Percentiles rank a stretch among this genome's conserved stretches.
These are phyloP conservation scores for Aleadryas rufinucha DNA, from an alignment of 2,113 vertebrate genomes.

Conservation along the genomic window DNA sequence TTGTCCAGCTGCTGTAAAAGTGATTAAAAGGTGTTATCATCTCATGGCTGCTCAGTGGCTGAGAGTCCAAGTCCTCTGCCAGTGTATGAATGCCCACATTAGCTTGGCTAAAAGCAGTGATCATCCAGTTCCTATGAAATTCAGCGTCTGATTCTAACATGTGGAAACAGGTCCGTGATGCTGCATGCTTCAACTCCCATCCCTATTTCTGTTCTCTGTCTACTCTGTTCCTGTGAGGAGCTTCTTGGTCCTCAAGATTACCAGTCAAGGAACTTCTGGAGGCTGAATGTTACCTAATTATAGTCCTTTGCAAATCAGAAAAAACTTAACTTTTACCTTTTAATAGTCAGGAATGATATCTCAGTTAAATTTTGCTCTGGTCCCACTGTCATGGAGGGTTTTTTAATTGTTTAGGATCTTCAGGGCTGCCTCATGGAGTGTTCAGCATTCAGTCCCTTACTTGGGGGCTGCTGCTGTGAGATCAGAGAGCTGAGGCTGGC, in stretches of 20 bases:
- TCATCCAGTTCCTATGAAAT: not conserved
- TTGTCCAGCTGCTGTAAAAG: conserved; percentile 1
- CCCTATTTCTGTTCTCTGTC: not conserved
- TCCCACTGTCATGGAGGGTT: not conserved
- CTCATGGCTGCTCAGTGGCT: not conserved
- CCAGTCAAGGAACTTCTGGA: not conserved
- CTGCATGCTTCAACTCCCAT: not conserved
- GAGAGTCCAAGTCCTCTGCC: not conserved
- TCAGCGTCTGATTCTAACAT: not conserved
- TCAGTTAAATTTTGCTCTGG: not conserved
- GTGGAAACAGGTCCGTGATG: not conserved
- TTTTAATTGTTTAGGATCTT: not conserved
- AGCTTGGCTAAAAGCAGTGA: not conserved
- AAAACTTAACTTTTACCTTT: not conserved
- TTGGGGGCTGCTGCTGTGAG: not conserved
- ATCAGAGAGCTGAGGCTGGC: not conserved
- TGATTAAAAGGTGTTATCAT: not conserved
- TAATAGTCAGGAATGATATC: not conserved
- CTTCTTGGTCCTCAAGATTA: not conserved
- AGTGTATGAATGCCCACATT: not conserved
- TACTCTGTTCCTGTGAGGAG: not conserved
- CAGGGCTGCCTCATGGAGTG: not conserved
- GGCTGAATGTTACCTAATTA: not conserved
- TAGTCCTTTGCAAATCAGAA: not conserved
- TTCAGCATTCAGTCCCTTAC: not conserved